phyloP scores from a whole-genome alignment of 2,888 invertebrate species.

The Troilus luridus region DNA sequence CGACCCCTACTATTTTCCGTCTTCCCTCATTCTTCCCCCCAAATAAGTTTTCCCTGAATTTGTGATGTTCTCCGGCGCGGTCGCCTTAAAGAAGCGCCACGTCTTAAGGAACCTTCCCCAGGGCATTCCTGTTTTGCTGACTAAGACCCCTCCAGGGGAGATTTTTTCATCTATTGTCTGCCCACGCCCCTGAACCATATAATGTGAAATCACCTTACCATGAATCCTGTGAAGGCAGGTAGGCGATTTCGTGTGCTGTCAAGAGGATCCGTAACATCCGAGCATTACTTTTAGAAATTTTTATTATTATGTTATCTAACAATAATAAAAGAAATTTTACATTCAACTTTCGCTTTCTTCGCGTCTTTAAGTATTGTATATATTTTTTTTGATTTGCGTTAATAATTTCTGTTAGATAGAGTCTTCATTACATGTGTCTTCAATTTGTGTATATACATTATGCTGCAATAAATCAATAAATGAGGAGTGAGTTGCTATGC shows the following conservation, averaged over 20 bases:
- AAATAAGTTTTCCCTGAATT: neutral
- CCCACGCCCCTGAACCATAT: slow-evolving; percentile 11
- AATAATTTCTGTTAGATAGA: too few relatives aligned
- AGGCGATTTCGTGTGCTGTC: neutral
- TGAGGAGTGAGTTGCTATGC: too few relatives aligned
- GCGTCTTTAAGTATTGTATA: too few relatives aligned
- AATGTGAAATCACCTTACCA: slow-evolving; percentile 36
- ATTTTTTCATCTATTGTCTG: slow-evolving; percentile 9
- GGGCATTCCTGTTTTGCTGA: neutral
- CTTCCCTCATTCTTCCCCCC: too few relatives aligned
- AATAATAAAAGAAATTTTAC: too few relatives aligned
- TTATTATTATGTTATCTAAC: neutral
- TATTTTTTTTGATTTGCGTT: too few relatives aligned
- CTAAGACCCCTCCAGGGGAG: neutral
- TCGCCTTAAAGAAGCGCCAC: too few relatives aligned
- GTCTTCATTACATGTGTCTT: too few relatives aligned
- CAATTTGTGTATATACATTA: too few relatives aligned
- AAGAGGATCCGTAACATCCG: neutral
- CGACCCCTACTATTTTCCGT: too few relatives aligned
- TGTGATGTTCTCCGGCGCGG: neutral
- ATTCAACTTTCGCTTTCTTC: too few relatives aligned
- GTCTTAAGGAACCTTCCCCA: neutral
- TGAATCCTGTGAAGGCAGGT: slow-evolving; percentile 43
- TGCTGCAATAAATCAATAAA: too few relatives aligned
- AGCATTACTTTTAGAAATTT: neutral